Percentiles rank a stretch among this genome's conserved stretches.
These are phyloP conservation scores for Melanotaenia maccullochi DNA, from an alignment of 2,797 vertebrate genomes.

Conservation along the genomic window DNA sequence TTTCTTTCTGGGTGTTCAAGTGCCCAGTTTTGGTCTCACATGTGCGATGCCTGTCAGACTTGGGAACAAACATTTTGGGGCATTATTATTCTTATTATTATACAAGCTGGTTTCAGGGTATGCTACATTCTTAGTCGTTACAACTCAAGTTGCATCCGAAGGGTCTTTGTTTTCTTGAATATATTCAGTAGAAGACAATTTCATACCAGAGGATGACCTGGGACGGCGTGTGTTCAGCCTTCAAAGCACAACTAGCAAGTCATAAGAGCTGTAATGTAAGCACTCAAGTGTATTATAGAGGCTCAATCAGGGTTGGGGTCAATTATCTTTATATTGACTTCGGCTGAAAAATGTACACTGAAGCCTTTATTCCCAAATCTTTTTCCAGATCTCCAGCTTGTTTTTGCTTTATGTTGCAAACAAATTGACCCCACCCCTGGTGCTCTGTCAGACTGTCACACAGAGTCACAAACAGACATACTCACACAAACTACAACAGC, in stretches of 20 bases:
- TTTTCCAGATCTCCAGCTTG: slow-evolving; percentile 11
- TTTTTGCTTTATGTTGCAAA: slow-evolving; percentile 21
- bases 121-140: slow-evolving; percentile 60
- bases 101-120: slow-evolving; percentile 79
- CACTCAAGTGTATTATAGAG: slow-evolving; percentile 57
- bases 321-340: slow-evolving; percentile 19
- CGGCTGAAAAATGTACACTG: slow-evolving; percentile 19
- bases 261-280: slow-evolving; percentile 67
- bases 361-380: slow-evolving; percentile 36
- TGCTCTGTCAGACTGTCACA: slow-evolving; percentile 54
- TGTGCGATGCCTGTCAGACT: slow-evolving; percentile 70
- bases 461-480: slow-evolving; percentile 55
- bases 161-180: slow-evolving; percentile 67
- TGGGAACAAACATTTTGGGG: slow-evolving; percentile 78
- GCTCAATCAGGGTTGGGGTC: slow-evolving; percentile 61
- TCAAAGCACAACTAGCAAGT: slow-evolving; percentile 80
- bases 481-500: slow-evolving; percentile 51
- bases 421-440: slow-evolving; percentile 53
- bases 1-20: slow-evolving; percentile 51
- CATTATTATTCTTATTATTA: slow-evolving; percentile 75
- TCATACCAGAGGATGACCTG: slow-evolving; percentile 54
- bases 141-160: slow-evolving; percentile 62
- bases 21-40: slow-evolving; percentile 60
- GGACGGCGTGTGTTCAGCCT: slow-evolving; percentile 62
- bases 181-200: slow-evolving; percentile 59